A percentile compares a stretch with the other conserved stretches of the same genome.
phyloP scores from a whole-genome alignment of 2,113 vertebrate species.

The Sinocyclocheilus grahami region DNA sequence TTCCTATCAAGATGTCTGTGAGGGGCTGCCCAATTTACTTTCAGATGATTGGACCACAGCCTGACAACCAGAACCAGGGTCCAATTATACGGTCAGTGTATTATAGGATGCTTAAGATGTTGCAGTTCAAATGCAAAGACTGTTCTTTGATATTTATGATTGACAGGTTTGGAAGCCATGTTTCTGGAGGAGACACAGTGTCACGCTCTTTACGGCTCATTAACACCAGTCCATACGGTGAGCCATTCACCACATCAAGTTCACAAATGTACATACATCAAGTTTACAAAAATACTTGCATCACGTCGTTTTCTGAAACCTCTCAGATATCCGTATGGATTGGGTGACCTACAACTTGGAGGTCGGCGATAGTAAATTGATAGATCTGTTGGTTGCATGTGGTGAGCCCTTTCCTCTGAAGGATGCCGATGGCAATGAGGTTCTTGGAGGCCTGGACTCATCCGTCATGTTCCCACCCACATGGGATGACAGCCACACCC shows the following conservation, averaged over 20 bases:
- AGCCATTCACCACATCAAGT: conserved; percentile 38
- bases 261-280: background rate
- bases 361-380: conserved; percentile 69
- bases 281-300: background rate
- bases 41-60: conserved; percentile 78
- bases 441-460: conserved; percentile 49
- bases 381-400: conserved; percentile 82
- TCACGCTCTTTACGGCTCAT: conserved; percentile 81
- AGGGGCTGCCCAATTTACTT: conserved; percentile 90
- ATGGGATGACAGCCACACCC: conserved; percentile 56
- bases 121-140: background rate
- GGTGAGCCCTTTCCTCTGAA: conserved; percentile 81
- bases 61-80: conserved; percentile 68
- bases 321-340: conserved; percentile 88
- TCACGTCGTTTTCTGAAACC: background rate
- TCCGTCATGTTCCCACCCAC: conserved; percentile 38
- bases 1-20: conserved; percentile 84
- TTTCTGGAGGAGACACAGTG: conserved; percentile 84
- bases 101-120: background rate
- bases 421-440: conserved; percentile 71
- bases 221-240: conserved; percentile 87
- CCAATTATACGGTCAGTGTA: conserved; percentile 79
- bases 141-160: background rate
- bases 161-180: conserved; percentile 84
- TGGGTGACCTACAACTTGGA: conserved; percentile 83